phyloP scores from a whole-genome alignment of 2,888 invertebrate genomes.

The Buathra laborator region DNA sequence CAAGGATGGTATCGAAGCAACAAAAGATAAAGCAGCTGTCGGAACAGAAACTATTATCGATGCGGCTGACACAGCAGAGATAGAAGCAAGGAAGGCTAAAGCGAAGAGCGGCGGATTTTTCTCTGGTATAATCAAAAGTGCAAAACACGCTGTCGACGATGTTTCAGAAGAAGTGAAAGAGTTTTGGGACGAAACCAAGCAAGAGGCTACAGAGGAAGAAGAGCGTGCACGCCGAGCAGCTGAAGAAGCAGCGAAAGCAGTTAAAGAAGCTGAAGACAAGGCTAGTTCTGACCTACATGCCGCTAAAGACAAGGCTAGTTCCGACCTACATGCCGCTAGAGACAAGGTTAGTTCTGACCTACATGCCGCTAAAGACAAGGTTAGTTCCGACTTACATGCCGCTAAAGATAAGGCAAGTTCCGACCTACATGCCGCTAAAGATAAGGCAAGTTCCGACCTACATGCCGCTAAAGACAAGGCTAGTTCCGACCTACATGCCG shows the following conservation, averaged over 20 bases:
- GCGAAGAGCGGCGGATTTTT: slow-evolving; percentile 69
- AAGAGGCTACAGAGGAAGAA: slow-evolving; percentile 69
- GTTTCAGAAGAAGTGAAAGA: slow-evolving; percentile 73
- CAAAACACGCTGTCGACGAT: slow-evolving; percentile 69
- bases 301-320: slow-evolving; percentile 48
- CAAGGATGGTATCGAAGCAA: no score
- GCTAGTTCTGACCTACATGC: slow-evolving; percentile 47
- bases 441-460: slow-evolving; percentile 54
- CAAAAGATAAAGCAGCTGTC: no score
- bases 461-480: slow-evolving; percentile 59
- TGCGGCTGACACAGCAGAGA: slow-evolving; percentile 26
- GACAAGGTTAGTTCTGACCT: slow-evolving; percentile 54
- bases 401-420: slow-evolving; percentile 55
- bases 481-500: slow-evolving; percentile 54
- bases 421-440: slow-evolving; percentile 56
- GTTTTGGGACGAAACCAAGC: slow-evolving; percentile 72
- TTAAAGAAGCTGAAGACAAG: slow-evolving; percentile 53
- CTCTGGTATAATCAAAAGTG: slow-evolving; percentile 72
- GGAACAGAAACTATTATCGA: no score
- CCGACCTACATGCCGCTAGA: slow-evolving; percentile 50
- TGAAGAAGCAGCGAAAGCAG: slow-evolving; percentile 71
- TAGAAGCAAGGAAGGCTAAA: slow-evolving; percentile 68
- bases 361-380: slow-evolving; percentile 53
- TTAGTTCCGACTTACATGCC: slow-evolving; percentile 42
- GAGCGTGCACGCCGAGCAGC: slow-evolving; percentile 69